phyloP scores from a whole-genome alignment of 2,113 vertebrate species.

The Rhabdomys dilectus region DNA sequence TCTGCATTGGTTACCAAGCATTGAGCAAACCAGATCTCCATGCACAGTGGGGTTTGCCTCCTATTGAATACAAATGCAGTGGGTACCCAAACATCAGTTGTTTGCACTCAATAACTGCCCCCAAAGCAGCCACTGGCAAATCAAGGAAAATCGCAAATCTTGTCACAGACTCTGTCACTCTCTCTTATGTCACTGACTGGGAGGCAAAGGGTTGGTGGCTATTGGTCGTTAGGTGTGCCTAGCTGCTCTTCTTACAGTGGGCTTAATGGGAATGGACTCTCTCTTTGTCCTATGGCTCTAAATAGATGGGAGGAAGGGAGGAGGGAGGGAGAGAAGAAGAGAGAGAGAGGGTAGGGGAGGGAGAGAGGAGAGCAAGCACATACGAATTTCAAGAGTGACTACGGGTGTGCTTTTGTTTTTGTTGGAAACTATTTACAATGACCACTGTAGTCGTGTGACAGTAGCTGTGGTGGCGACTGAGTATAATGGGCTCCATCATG shows the following conservation, averaged over 20 bases:
- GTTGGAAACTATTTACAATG: too few relatives aligned
- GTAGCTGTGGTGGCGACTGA: too few relatives aligned
- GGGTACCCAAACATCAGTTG: neutral
- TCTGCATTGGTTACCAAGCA: neutral
- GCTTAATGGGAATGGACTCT: neutral
- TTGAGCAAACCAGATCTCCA: neutral
- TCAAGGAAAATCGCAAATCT: neutral
- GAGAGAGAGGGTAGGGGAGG: neutral
- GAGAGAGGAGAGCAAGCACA: neutral
- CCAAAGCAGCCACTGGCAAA: neutral
- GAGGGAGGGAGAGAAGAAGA: neutral
- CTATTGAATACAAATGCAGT: neutral
- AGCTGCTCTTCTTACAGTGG: neutral
- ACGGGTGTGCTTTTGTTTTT: neutral
- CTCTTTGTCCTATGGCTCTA: neutral
- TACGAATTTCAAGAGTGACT: neutral
- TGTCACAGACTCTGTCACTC: neutral
- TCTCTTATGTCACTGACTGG: neutral
- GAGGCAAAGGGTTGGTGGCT: neutral
- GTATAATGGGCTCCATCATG: fast-evolving
- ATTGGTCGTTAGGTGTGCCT: neutral
- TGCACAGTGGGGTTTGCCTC: neutral
- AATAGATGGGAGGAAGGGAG: neutral
- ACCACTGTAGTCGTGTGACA: fast-evolving
- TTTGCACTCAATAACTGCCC: neutral